Percentiles rank a stretch among this genome's conserved stretches.
Evolutionary conservation across 2,888 invertebrate species (phyloP).

Genomic region (Spatulosminthurus flaviceps): DNA sequence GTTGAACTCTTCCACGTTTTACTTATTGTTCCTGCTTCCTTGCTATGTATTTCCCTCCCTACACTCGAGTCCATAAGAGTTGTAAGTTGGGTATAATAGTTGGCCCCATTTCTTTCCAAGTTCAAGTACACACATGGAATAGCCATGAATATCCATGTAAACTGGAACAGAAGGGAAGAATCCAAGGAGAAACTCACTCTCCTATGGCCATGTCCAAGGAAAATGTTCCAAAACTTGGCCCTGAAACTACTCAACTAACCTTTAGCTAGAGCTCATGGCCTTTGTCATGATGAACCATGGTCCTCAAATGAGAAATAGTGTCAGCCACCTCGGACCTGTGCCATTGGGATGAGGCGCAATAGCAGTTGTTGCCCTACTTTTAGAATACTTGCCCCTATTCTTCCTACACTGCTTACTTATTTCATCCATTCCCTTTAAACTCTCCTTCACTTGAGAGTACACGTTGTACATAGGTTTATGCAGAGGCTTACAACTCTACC

Average conservation of each 20-base stretch:
- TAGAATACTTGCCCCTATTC: not conserved
- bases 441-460: too few relatives aligned
- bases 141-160: not conserved
- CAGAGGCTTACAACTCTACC: too few relatives aligned
- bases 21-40: too few relatives aligned
- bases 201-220: conserved; percentile 12
- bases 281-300: conserved; percentile 18
- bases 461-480: too few relatives aligned
- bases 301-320: conserved; percentile 41
- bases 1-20: conserved; percentile 39
- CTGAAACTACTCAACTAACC: conserved; percentile 33
- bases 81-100: conserved; percentile 30
- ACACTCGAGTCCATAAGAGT: not conserved
- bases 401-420: too few relatives aligned
- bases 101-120: too few relatives aligned
- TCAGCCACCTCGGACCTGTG: conserved; percentile 33
- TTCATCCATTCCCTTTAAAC: too few relatives aligned
- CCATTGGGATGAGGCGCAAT: conserved; percentile 38
- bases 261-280: conserved; percentile 30
- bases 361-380: conserved; percentile 38
- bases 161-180: not conserved
- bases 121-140: not conserved
- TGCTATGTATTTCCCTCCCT: too few relatives aligned
- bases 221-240: conserved; percentile 19
- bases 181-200: conserved; percentile 13